phyloP scores from a whole-genome alignment of 2,888 invertebrate genomes.

The Rhimphoctona megacephalus region DNA sequence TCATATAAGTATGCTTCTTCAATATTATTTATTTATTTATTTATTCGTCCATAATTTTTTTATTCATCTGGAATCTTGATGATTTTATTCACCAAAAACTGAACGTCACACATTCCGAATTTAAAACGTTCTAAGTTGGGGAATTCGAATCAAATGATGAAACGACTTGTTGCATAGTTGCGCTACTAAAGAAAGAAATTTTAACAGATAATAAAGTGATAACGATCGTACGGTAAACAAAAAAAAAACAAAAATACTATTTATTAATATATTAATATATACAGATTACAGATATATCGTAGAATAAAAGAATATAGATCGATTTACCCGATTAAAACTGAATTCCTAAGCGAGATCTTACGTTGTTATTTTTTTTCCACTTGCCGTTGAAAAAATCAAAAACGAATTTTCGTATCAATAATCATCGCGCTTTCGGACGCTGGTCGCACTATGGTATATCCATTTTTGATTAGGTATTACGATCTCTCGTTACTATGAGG shows the following conservation, averaged over 20 bases:
- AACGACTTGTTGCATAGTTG: slow-evolving; percentile 77
- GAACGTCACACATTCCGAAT: slow-evolving; percentile 42
- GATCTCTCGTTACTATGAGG: slow-evolving; percentile 23
- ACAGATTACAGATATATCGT: slow-evolving; percentile 71
- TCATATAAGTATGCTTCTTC: slow-evolving; percentile 18
- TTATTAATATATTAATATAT: slow-evolving; percentile 72
- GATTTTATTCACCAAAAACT: slow-evolving; percentile 28
- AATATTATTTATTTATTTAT: slow-evolving; percentile 67
- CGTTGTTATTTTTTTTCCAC: slow-evolving; percentile 52
- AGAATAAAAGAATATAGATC: slow-evolving; percentile 71
- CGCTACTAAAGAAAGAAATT: slow-evolving; percentile 72
- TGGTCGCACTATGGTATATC: slow-evolving; percentile 77
- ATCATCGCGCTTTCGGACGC: slow-evolving; percentile 73
- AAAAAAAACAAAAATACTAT: slow-evolving; percentile 42
- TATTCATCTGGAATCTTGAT: slow-evolving; percentile 1
- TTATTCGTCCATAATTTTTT: slow-evolving; percentile 13
- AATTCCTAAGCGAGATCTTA: slow-evolving; percentile 76
- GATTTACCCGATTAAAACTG: slow-evolving; percentile 72
- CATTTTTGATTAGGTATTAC: slow-evolving; percentile 38
- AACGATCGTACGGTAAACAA: slow-evolving; percentile 70
- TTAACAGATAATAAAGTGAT: slow-evolving; percentile 74
- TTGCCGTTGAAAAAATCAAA: slow-evolving; percentile 47
- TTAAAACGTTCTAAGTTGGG: slow-evolving; percentile 43
- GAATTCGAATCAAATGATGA: slow-evolving; percentile 60
- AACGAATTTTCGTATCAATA: slow-evolving; percentile 66